Percentiles rank a stretch among this genome's conserved stretches.
Evolutionary conservation across 2,888 invertebrate species (phyloP).

Genomic region (Pediacus dermestoides): DNA sequence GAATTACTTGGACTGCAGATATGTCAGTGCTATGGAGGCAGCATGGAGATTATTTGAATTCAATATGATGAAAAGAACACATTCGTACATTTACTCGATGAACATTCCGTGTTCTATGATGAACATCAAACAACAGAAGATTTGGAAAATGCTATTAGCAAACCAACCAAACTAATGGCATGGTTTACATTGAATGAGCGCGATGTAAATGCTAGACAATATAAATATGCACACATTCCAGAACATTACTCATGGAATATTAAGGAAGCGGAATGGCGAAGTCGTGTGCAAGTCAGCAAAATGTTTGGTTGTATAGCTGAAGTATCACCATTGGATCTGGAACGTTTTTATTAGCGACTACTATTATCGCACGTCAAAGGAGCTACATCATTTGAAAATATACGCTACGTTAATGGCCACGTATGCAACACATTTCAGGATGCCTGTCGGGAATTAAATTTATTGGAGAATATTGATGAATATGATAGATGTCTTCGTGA

Average conservation of each 20-base stretch:
- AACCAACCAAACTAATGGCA: slow-evolving; percentile 26
- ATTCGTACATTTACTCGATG: slow-evolving; percentile 40
- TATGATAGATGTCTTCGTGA: slow-evolving; percentile 31
- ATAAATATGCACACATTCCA: slow-evolving; percentile 22
- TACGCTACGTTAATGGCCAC: slow-evolving; percentile 17
- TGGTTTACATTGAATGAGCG: slow-evolving; percentile 30
- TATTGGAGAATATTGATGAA: slow-evolving; percentile 35
- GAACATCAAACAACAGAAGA: slow-evolving; percentile 16
- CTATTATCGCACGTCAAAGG: slow-evolving; percentile 27
- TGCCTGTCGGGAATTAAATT: slow-evolving; percentile 9
- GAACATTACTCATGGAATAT: slow-evolving; percentile 16
- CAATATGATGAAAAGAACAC: slow-evolving; percentile 29
- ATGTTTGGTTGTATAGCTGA: slow-evolving; percentile 13
- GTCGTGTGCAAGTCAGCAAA: slow-evolving; percentile 4
- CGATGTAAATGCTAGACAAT: slow-evolving; percentile 21
- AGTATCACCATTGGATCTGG: slow-evolving; percentile 15
- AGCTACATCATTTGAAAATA: slow-evolving; percentile 28
- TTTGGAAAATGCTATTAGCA: slow-evolving; percentile 9
- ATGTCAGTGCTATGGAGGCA: slow-evolving; percentile 41
- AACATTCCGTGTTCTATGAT: slow-evolving; percentile 18
- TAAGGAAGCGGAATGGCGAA: slow-evolving; percentile 3
- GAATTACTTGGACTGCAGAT: slow-evolving; percentile 35
- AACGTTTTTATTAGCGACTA: slow-evolving; percentile 25
- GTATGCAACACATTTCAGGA: slow-evolving; percentile 30
- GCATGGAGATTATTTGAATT: slow-evolving; percentile 39